These are phyloP conservation scores for Apotomis betuletana DNA, from an alignment of 2,888 invertebrate species.

Conservation along the genomic window DNA sequence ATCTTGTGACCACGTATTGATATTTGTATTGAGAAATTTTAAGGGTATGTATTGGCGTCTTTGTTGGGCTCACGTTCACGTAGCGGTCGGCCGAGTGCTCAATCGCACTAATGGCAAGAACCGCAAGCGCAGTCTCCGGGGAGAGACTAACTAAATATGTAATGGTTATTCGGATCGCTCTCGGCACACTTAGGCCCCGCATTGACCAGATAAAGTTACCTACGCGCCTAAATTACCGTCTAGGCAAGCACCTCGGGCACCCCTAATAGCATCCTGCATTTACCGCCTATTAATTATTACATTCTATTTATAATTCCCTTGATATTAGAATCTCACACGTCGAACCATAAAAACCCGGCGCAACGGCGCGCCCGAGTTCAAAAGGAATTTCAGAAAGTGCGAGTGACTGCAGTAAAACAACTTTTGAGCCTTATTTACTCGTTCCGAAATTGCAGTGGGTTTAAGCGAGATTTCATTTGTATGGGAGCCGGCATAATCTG, in stretches of 20 bases:
- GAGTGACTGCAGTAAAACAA: conserved; percentile 73
- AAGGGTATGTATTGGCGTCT: conserved; percentile 24
- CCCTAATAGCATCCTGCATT: conserved; percentile 36
- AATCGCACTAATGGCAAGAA: conserved; percentile 79
- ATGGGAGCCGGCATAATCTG: conserved; percentile 81
- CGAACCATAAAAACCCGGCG: conserved; percentile 39
- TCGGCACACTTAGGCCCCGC: conserved; percentile 64
- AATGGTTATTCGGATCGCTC: conserved; percentile 71
- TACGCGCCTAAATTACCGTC: conserved; percentile 45
- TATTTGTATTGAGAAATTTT: conserved; percentile 15
- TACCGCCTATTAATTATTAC: conserved; percentile 19
- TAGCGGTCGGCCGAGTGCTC: conserved; percentile 59
- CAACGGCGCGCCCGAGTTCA: conserved; percentile 55
- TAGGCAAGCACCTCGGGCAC: conserved; percentile 4
- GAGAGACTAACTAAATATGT: conserved; percentile 77
- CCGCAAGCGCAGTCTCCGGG: conserved; percentile 74
- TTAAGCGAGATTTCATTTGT: conserved; percentile 84
- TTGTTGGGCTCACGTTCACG: conserved; percentile 45
- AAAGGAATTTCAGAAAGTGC: conserved; percentile 71
- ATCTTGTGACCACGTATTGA: background rate
- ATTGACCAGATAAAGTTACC: conserved; percentile 65
- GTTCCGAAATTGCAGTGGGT: conserved; percentile 81
- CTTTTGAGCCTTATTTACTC: conserved; percentile 80
- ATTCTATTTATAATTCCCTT: conserved; percentile 5
- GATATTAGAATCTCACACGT: conserved; percentile 17